phyloP scores from a whole-genome alignment of 2,113 vertebrate species.

The human (Homo sapiens) region DNA sequence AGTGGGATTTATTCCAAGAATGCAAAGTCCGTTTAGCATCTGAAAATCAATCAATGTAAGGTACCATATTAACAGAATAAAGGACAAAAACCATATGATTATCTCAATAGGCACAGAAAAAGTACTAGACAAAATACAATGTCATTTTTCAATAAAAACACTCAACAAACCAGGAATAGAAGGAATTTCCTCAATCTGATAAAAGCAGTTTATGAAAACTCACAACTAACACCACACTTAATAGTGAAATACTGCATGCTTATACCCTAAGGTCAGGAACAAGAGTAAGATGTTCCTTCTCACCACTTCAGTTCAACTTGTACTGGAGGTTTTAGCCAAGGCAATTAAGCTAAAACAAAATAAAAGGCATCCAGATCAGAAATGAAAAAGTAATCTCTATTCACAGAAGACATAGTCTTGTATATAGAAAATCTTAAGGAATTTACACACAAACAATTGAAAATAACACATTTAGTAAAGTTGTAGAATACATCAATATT shows the following conservation, averaged over 20 bases:
- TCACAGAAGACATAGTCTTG: background rate
- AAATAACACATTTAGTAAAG: background rate
- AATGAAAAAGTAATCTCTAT: background rate
- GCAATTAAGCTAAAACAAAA: background rate
- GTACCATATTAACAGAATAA: constrained; percentile 1
- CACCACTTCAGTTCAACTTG: background rate
- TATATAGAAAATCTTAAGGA: background rate
- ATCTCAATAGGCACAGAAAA: background rate
- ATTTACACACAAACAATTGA: background rate
- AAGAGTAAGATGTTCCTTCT: background rate
- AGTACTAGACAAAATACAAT: constrained; percentile 22
- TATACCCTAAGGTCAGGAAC: background rate
- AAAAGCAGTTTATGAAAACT: background rate
- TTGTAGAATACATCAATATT: background rate
- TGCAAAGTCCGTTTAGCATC: constrained; percentile 2
- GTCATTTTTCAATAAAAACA: background rate
- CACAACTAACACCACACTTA: background rate
- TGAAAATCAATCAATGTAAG: constrained; percentile 29
- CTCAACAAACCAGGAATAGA: background rate
- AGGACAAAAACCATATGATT: background rate
- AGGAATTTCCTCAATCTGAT: background rate
- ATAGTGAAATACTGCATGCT: background rate
- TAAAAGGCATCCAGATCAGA: background rate
- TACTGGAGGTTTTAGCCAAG: background rate
- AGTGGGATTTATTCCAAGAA: constrained; percentile 37